phyloP scores from a whole-genome alignment of 2,888 invertebrate genomes.

The Opisthograptis luteolata region DNA sequence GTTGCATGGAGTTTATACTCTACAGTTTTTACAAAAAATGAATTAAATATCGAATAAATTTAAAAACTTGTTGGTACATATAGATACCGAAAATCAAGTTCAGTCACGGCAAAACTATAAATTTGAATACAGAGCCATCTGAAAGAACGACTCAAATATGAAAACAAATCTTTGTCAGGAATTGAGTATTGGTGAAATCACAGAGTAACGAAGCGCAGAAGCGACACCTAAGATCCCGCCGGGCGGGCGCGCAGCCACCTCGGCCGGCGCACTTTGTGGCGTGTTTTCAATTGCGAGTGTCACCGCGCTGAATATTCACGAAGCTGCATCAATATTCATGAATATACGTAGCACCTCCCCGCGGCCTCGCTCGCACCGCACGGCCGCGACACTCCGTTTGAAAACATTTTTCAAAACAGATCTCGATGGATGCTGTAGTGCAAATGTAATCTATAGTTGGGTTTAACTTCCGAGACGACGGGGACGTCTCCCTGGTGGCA shows the following conservation, averaged over 20 bases:
- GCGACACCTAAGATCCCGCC: neutral
- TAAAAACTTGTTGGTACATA: no score
- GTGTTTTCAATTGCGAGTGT: constrained; percentile 71
- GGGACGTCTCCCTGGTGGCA: no score
- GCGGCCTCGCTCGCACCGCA: neutral
- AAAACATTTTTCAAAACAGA: constrained; percentile 38
- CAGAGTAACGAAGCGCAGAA: neutral
- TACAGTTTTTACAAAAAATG: no score
- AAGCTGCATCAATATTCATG: constrained; percentile 72
- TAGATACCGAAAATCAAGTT: no score
- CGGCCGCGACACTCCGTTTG: constrained; percentile 16
- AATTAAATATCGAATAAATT: no score
- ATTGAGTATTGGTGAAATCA: no score
- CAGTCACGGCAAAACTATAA: no score
- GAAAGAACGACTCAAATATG: no score
- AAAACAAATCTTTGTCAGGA: no score
- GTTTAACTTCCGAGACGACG: no score
- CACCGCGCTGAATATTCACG: constrained; percentile 69
- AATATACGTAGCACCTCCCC: constrained; percentile 43
- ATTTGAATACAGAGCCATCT: no score
- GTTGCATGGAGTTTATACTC: no score
- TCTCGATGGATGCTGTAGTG: constrained; percentile 6
- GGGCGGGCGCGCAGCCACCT: neutral
- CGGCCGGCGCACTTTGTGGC: constrained; percentile 48
- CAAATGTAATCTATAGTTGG: neutral